Conservation (phyloP, 2,888 invertebrate species). For the Dolichomitus sp. region DNA sequence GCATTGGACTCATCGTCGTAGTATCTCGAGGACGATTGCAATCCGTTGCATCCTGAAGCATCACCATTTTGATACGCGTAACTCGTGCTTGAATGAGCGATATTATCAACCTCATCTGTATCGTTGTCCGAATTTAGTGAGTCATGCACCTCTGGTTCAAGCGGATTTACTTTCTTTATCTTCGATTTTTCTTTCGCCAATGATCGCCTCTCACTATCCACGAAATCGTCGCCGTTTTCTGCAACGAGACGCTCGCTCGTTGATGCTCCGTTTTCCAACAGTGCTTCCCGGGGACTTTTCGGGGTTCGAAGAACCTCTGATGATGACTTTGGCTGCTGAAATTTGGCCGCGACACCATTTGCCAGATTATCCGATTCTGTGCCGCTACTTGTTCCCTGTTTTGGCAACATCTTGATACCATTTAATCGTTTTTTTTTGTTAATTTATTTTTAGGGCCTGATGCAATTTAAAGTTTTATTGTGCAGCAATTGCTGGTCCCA, state of each 20-base stretch:
- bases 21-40: constrained; percentile 37
- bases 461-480: not conserved
- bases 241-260: not conserved
- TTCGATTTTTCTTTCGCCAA: not conserved
- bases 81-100: not conserved
- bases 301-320: not conserved
- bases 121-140: constrained; percentile 39
- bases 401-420: constrained; percentile 60
- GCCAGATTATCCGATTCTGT: constrained; percentile 47
- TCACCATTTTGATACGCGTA: constrained; percentile 53
- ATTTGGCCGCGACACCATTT: constrained; percentile 36
- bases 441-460: not conserved
- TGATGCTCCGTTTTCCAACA: constrained; percentile 36
- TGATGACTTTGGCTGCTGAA: constrained; percentile 2
- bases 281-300: not conserved
- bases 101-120: constrained; percentile 42
- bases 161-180: constrained; percentile 6
- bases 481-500: not conserved
- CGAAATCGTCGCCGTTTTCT: constrained; percentile 31
- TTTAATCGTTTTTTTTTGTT: constrained; percentile 20
- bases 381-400: constrained; percentile 47
- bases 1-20: constrained; percentile 41
- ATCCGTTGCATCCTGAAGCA: constrained; percentile 45
- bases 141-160: constrained; percentile 29
- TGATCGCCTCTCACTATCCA: not conserved